Evolutionary conservation across 2,797 vertebrate genomes (phyloP).

Genomic region (Silurus aristotelis): DNA sequence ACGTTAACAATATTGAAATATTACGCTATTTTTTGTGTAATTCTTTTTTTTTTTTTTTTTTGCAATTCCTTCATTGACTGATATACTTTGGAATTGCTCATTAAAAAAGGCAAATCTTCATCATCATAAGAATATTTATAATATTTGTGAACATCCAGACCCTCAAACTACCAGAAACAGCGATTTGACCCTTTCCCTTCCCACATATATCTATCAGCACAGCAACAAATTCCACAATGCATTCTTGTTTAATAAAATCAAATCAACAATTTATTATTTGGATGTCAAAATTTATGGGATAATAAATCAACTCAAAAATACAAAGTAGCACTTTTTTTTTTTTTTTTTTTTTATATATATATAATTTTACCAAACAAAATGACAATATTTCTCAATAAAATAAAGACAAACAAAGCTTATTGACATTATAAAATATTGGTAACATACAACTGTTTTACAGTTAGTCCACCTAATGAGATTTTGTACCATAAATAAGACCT

Average conservation of each 20-base stretch:
- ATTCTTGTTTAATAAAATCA: not conserved
- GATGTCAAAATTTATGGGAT: constrained; percentile 33
- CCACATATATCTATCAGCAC: not conserved
- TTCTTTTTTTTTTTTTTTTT: not conserved
- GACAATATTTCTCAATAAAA: constrained; percentile 59
- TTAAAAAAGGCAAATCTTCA: not conserved
- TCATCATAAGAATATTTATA: not conserved
- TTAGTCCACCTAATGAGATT: constrained; percentile 7
- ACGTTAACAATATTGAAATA: no score
- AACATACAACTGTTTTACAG: constrained; percentile 40
- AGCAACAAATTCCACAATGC: not conserved
- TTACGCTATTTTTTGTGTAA: not conserved
- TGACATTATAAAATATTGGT: constrained; percentile 65
- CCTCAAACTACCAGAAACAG: not conserved
- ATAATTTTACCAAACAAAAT: constrained; percentile 52
- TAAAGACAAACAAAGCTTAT: constrained; percentile 61
- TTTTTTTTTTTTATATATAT: no score
- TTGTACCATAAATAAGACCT: constrained; percentile 38
- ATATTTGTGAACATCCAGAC: not conserved
- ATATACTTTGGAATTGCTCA: not conserved
- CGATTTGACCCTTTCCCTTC: not conserved
- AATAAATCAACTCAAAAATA: constrained; percentile 33
- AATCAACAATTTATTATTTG: not conserved
- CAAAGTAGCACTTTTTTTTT: constrained; percentile 52
- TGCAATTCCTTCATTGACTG: not conserved